These are phyloP conservation scores for Nyctereutes procyonoides DNA, from an alignment of 2,113 vertebrate genomes.

Conservation along the genomic window DNA sequence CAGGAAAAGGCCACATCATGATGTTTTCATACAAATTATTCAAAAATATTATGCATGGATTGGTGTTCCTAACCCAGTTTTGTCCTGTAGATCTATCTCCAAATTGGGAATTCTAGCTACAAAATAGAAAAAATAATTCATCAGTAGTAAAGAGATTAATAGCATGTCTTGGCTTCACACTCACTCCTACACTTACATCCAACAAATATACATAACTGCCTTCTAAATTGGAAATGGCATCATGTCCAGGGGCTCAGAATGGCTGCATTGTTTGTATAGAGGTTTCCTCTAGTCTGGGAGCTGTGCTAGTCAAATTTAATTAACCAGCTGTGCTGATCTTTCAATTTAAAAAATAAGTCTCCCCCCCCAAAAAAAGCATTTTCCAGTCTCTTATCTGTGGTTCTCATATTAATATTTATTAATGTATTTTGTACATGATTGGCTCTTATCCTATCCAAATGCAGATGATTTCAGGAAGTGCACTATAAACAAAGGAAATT, in stretches of 20 bases:
- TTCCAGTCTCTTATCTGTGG: background rate
- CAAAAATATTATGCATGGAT: background rate
- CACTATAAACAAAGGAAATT: constrained; percentile 13
- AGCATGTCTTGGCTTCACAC: background rate
- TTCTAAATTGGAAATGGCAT: background rate
- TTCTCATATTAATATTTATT: background rate
- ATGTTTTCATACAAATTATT: background rate
- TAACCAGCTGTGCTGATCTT: background rate
- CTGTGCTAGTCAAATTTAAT: background rate
- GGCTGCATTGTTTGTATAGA: background rate
- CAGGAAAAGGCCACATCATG: background rate
- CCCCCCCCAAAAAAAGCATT: background rate
- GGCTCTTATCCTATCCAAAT: background rate
- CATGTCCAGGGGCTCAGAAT: background rate
- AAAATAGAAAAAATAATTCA: background rate
- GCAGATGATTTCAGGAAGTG: background rate
- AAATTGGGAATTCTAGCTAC: background rate
- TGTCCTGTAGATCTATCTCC: background rate
- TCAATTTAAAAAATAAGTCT: background rate
- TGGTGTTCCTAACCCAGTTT: background rate
- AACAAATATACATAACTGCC: background rate
- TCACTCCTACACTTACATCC: background rate
- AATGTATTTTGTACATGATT: background rate
- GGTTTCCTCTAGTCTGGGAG: background rate
- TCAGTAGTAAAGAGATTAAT: background rate